Base-by-base conservation (phyloP, 2,888 invertebrate genomes). In the Dynastes hyllus region DNA sequence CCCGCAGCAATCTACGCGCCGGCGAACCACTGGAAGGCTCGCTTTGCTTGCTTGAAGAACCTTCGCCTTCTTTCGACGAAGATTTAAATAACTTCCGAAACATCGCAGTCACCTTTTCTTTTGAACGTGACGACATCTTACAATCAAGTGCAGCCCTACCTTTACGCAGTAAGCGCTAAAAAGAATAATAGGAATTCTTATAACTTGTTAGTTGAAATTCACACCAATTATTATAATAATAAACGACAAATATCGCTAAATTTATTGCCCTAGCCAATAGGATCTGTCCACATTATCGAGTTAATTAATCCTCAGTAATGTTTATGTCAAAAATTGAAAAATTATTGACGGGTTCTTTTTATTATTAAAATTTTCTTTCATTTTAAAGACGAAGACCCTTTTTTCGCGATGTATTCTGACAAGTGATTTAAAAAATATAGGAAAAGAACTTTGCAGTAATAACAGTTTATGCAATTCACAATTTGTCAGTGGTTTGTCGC, bases 91-190 rank as follows among this genome's bases (percentile, higher is more conserved):
- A 90, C 89, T 94, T 95, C 84, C 94, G 92, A 89, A 96, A 93
- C 73, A 95, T 95, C 37, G 95, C 94, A 40, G 95, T 93, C 81
- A 96, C 93, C 90, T 95, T 95, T 87, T 95, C 95, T 89, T 95
- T 94, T 50, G 95, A 94, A 83, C 95, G 92, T 83, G 94, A 94
- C 85, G 94, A 92, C 95, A 95, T 95, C 85, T 8, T 58, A 6
- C 5, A 1, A n/a, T 89, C 51, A 32, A 63, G 32, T 27, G 69
- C 58, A n/a, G 16, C 5, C 6, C 16, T 53, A 5, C 1, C 22
- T 27, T 16, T 1, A 3, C 16, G 8, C 6, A 58, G 8, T 8
- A 22, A 22, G 51, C 29, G 51, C 13, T 55, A 78, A 78, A 55
- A 53, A 16, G 8, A 29, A 76, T 77, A 71, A 67, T 16, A 69